Evolutionary conservation across 1,140 invertebrate genomes (phyloP).

Genomic region (Pachyrhynchus sulphureomaculatus): DNA sequence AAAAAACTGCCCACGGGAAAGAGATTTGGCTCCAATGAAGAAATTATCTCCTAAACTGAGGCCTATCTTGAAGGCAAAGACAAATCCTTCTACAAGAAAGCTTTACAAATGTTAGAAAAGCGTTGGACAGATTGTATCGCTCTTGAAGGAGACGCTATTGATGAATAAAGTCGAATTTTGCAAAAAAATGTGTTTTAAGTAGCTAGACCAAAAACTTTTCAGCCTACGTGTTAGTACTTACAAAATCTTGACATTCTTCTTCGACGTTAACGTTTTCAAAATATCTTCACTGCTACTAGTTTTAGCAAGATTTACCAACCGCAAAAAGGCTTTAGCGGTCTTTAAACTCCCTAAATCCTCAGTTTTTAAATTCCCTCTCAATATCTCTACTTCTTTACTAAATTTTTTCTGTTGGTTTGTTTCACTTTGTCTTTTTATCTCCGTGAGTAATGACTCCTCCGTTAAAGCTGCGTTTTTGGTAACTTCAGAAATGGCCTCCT

Average conservation of each 20-base stretch:
- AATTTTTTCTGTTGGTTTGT: slow-evolving; percentile 39
- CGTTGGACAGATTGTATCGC: too few species aligned
- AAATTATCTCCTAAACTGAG: too few species aligned
- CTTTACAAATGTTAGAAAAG: too few species aligned
- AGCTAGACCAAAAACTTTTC: too few species aligned
- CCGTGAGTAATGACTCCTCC: slow-evolving; percentile 35
- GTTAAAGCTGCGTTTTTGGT: slow-evolving; percentile 21
- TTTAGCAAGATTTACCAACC: slow-evolving; percentile 62
- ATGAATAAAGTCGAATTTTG: too few species aligned
- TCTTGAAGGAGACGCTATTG: too few species aligned
- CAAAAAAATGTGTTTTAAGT: too few species aligned
- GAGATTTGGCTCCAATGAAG: too few species aligned
- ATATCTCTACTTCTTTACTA: slow-evolving; percentile 57
- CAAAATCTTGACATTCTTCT: slow-evolving; percentile 57
- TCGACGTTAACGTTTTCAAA: slow-evolving; percentile 59
- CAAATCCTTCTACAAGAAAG: too few species aligned
- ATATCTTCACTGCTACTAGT: slow-evolving; percentile 62
- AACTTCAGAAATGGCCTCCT: slow-evolving; percentile 38
- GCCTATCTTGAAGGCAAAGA: too few species aligned
- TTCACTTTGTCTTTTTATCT: slow-evolving; percentile 25
- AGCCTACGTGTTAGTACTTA: slow-evolving; percentile 54
- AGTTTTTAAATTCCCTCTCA: slow-evolving; percentile 55
- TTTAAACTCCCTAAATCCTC: slow-evolving; percentile 62
- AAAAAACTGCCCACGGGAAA: too few species aligned
- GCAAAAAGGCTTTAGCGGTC: slow-evolving; percentile 64